These are phyloP conservation scores for Cydia amplana DNA, from an alignment of 1,140 invertebrate genomes.

Conservation along the genomic window DNA sequence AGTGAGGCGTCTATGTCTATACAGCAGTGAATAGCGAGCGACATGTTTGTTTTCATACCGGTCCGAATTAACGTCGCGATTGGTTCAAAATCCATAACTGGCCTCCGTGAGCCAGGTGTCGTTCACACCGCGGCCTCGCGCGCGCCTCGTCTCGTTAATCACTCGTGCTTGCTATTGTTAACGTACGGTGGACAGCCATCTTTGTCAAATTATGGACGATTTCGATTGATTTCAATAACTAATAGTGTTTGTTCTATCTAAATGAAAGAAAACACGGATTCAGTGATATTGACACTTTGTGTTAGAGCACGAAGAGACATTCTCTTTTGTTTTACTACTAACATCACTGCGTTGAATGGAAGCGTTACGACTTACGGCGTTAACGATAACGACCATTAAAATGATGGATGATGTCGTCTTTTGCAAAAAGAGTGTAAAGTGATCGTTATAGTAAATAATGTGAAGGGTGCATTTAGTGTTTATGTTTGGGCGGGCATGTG, in stretches of 20 bases:
- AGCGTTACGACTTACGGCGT: conserved; percentile 71
- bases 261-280: conserved; percentile 71
- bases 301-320: conserved; percentile 65
- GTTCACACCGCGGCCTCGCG: conserved; percentile 80
- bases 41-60: conserved; percentile 80
- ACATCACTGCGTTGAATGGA: conserved; percentile 71
- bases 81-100: conserved; percentile 80
- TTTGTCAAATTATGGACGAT: conserved; percentile 78
- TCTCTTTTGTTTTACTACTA: conserved; percentile 77
- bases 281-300: conserved; percentile 58
- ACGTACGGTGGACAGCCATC: conserved; percentile 77
- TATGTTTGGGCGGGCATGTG: conserved; percentile 66
- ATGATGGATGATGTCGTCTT: conserved; percentile 76
- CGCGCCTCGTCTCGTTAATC: conserved; percentile 78
- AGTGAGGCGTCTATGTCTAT: conserved; percentile 60
- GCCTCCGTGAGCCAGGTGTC: conserved; percentile 79
- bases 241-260: conserved; percentile 60
- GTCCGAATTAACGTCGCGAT: conserved; percentile 79
- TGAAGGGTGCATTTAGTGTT: conserved; percentile 72
- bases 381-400: conserved; percentile 77
- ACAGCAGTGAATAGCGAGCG: conserved; percentile 67
- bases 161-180: conserved; percentile 79
- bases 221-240: conserved; percentile 69
- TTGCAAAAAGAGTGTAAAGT: conserved; percentile 75
- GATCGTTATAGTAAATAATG: conserved; percentile 72